phyloP scores from a whole-genome alignment of 2,797 vertebrate genomes.

The Lates japonicus region DNA sequence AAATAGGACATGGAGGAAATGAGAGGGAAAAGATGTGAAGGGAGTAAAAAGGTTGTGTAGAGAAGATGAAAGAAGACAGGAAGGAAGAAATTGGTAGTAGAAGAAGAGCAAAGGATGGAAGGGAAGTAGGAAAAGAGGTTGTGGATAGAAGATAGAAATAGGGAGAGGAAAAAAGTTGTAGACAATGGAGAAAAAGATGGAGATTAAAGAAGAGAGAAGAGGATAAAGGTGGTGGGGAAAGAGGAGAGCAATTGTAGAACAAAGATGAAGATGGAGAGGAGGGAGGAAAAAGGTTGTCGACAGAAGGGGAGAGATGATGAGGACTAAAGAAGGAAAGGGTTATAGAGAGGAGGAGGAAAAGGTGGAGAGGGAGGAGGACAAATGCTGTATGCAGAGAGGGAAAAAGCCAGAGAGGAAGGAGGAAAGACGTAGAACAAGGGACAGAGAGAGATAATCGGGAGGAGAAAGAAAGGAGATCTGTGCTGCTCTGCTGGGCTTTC shows the following conservation, averaged over 20 bases:
- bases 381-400: too few species aligned
- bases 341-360: not conserved
- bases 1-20: constrained; percentile 47
- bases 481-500: constrained; percentile 70
- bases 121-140: not conserved
- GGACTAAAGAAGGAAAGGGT: not conserved
- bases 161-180: not conserved
- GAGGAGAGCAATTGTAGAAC: too few species aligned
- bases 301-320: not conserved
- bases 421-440: not conserved
- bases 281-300: not conserved
- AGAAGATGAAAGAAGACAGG: not conserved
- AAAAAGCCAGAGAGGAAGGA: too few species aligned
- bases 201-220: not conserved
- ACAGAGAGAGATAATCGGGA: constrained; percentile 30
- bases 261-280: not conserved
- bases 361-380: too few species aligned
- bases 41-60: constrained; percentile 2
- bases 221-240: not conserved
- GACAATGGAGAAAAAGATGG: not conserved
- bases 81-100: not conserved
- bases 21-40: constrained; percentile 7
- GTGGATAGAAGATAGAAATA: not conserved
- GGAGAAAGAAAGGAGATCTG: constrained; percentile 65
- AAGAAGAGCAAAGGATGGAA: constrained; percentile 1